phyloP scores from a whole-genome alignment of 2,888 invertebrate species.

The Watsonalla cultraria region DNA sequence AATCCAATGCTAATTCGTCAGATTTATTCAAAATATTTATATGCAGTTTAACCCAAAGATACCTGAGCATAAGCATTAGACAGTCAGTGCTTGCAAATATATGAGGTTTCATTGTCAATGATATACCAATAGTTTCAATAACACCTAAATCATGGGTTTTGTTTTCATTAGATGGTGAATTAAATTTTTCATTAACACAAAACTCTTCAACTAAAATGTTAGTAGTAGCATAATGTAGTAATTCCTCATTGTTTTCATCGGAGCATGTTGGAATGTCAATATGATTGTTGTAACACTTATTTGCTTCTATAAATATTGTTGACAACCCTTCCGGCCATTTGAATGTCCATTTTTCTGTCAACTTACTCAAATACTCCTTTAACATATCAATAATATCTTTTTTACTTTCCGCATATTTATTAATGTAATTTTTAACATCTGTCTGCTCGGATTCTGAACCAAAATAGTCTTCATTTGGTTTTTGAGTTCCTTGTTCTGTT shows the following conservation, averaged over 20 bases:
- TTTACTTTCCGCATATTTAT: conserved; percentile 74
- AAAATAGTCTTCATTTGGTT: conserved; percentile 76
- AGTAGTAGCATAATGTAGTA: conserved; percentile 52
- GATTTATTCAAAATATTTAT: conserved; percentile 58
- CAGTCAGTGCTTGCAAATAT: conserved; percentile 51
- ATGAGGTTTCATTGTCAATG: conserved; percentile 54
- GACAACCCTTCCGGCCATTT: conserved; percentile 82
- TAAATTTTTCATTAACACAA: conserved; percentile 54
- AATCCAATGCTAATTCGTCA: conserved; percentile 63
- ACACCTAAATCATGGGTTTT: conserved; percentile 50
- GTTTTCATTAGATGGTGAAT: conserved; percentile 33
- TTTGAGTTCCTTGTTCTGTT: conserved; percentile 41
- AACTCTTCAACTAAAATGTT: conserved; percentile 67
- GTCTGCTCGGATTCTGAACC: conserved; percentile 80
- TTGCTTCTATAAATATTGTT: conserved; percentile 79
- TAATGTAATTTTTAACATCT: conserved; percentile 82
- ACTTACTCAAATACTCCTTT: conserved; percentile 76
- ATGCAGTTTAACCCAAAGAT: conserved; percentile 67
- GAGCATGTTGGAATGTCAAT: conserved; percentile 61
- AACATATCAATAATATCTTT: conserved; percentile 80
- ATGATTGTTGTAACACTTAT: conserved; percentile 73
- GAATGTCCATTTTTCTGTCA: conserved; percentile 80
- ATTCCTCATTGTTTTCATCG: conserved; percentile 49
- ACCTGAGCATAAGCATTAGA: conserved; percentile 54
- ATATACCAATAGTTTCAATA: conserved; percentile 58